Evolutionary conservation across 2,888 invertebrate genomes (phyloP), one percentile per base, ranked within the genome.

Genomic region (Bembecia ichneumoniformis): DNA sequence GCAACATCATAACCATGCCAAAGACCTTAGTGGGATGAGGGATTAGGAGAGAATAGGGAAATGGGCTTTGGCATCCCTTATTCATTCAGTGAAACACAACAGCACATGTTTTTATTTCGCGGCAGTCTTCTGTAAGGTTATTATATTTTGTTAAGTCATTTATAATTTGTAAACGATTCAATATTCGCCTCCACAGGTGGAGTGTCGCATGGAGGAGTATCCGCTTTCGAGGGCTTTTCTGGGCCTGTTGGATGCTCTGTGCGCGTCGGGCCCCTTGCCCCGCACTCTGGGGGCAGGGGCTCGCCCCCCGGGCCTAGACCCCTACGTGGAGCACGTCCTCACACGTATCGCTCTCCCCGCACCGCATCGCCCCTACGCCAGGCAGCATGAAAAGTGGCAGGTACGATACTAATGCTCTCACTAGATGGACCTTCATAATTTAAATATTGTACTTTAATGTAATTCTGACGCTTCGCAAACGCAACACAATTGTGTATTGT

Each of bases 121-220:
- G n/a, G n/a, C n/a, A n/a, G n/a, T n/a, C n/a, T n/a, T n/a, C n/a
- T n/a, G n/a, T n/a, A n/a, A n/a, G n/a, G n/a, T n/a, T n/a, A n/a
- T n/a, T n/a, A n/a, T n/a, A n/a, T n/a, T n/a, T n/a, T n/a, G n/a
- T n/a, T n/a, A 35, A 34, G 10, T 47, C 35, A 47, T 34, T 47
- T 47, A 35, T 9, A 35, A 35, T 35, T 35, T 7, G 10, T 35
- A 13, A 13, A 47, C 35, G 35, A 10, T 43, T 17, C 11, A 11
- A 10, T 20, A 20, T 20, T 20, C 3, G 20, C 5, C 4, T 47
- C 28, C 17, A 0, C 61, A 84, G 86, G 77, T 96, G 50, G 98
- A 98, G 75, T 92, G 96, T 3, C 90, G 97, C 46, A 90, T 93
- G 70, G 98, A 98, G 72, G 94, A 94, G 57, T 98, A 96, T 84